These are phyloP conservation scores for Amyelois transitella DNA, from an alignment of 1,140 invertebrate species.

Conservation along the genomic window DNA sequence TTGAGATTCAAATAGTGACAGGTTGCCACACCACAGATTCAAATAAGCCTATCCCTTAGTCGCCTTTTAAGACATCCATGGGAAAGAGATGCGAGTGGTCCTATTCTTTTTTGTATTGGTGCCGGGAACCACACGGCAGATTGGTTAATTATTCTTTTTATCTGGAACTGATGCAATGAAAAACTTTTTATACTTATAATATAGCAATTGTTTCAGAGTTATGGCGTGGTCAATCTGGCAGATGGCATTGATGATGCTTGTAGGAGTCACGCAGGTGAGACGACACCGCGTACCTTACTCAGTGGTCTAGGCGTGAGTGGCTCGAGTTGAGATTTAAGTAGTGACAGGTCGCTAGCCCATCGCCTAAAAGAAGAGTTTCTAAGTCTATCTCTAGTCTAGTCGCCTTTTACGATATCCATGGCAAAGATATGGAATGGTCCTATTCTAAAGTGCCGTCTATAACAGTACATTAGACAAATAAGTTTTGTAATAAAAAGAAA, in stretches of 20 bases:
- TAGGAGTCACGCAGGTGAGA: slow-evolving; percentile 74
- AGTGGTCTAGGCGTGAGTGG: neutral
- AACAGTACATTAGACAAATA: neutral
- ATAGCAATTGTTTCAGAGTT: slow-evolving; percentile 79
- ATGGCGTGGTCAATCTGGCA: slow-evolving; percentile 83
- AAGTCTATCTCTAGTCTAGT: no score
- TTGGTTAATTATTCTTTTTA: neutral
- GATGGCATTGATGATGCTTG: slow-evolving; percentile 80
- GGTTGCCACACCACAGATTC: no score
- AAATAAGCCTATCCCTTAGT: neutral
- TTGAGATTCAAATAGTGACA: no score
- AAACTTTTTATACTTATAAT: neutral
- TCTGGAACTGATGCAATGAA: neutral
- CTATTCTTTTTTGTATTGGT: no score
- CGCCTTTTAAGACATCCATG: no score
- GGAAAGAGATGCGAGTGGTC: no score
- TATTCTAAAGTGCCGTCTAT: neutral
- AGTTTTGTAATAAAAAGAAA: neutral
- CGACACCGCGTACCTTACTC: neutral
- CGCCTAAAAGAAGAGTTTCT: no score
- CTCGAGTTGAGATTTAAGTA: neutral
- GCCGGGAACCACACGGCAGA: no score
- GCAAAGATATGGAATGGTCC: no score
- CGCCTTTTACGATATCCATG: no score
- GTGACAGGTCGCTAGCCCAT: no score